Evolutionary conservation across 2,888 invertebrate species (phyloP).

Genomic region (Hyposoter dolosus): DNA sequence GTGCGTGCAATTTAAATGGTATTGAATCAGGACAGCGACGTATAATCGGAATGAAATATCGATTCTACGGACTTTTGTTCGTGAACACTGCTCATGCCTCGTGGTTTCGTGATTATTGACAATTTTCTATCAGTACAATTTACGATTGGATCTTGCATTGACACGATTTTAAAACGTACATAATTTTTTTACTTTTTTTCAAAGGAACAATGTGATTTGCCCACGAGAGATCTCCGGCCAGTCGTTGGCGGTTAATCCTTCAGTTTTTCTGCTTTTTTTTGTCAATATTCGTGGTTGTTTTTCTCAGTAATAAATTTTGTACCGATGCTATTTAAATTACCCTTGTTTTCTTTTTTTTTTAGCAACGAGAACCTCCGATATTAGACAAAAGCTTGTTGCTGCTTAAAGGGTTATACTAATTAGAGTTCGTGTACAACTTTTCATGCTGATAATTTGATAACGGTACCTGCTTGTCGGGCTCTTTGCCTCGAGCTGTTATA

Average conservation of each 20-base stretch:
- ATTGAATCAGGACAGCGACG: constrained; percentile 26
- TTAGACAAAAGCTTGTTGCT: background rate
- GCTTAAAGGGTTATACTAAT: constrained; percentile 14
- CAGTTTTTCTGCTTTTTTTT: background rate
- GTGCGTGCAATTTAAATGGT: constrained; percentile 13
- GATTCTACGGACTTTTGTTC: constrained; percentile 50
- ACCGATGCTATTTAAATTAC: background rate
- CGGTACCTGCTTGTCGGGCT: constrained; percentile 85
- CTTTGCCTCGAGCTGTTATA: constrained; percentile 87
- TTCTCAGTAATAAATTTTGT: background rate
- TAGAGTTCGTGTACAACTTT: background rate
- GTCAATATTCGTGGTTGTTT: background rate
- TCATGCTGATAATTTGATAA: background rate
- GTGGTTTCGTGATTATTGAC: constrained; percentile 20
- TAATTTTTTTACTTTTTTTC: background rate
- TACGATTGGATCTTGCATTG: background rate
- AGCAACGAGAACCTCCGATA: background rate
- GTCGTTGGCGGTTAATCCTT: background rate
- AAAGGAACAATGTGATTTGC: background rate
- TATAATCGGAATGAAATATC: constrained; percentile 47
- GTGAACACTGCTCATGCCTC: constrained; percentile 39
- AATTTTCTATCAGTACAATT: constrained; percentile 21
- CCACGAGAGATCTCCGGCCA: background rate
- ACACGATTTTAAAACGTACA: background rate
- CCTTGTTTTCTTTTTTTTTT: background rate